These are phyloP conservation scores for Eptesicus fuscus DNA, from an alignment of 2,113 vertebrate species.

Conservation along the genomic window DNA sequence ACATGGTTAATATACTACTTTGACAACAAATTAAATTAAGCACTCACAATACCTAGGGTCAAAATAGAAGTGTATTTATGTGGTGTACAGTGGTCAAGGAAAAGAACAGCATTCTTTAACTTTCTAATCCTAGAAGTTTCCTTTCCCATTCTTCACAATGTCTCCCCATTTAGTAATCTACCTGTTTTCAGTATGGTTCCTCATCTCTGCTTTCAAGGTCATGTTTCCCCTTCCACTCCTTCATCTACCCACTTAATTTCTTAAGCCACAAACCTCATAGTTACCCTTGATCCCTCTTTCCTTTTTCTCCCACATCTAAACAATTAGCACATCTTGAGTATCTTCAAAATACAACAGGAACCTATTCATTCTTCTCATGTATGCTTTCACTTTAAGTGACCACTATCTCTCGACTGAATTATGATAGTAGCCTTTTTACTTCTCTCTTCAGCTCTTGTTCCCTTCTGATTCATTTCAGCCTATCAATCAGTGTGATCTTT, in stretches of 20 bases:
- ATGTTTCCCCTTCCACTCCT: background rate
- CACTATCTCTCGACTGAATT: background rate
- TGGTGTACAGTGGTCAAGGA: background rate
- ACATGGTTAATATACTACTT: background rate
- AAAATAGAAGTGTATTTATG: background rate
- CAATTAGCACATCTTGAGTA: background rate
- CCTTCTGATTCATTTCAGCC: background rate
- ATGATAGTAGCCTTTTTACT: background rate
- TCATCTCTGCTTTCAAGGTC: background rate
- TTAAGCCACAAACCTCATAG: background rate
- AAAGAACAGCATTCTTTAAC: background rate
- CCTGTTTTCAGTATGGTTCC: background rate
- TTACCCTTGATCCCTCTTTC: background rate
- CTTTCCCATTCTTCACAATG: background rate
- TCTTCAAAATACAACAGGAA: background rate
- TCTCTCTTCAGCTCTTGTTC: background rate
- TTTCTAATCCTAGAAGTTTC: background rate
- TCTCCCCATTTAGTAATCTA: background rate
- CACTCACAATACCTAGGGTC: background rate
- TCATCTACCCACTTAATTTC: background rate
- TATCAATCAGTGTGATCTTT: background rate
- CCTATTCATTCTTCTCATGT: background rate
- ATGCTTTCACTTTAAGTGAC: background rate
- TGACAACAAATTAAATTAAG: background rate
- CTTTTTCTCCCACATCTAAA: background rate